Evolutionary conservation across 2,888 invertebrate genomes (phyloP), one percentile per base, ranked within the genome.

Genomic region (Xestia xanthographa): DNA sequence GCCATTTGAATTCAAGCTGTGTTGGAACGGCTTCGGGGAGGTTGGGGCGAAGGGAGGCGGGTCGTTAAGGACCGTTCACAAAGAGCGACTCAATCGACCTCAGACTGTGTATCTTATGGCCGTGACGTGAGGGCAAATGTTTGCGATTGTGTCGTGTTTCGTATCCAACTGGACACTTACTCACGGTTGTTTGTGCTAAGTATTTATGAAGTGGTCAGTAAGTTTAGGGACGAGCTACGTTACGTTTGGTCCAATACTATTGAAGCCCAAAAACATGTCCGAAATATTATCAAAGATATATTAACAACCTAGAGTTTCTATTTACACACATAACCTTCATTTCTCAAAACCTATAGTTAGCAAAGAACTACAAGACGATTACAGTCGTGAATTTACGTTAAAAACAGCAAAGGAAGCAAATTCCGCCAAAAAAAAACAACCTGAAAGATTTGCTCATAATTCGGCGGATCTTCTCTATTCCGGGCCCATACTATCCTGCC

Each of bases 1-100:
- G 90, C 92, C 90, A 93, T 94, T 93, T 92, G 92, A 92, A 94
- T 94, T 93, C 94, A 91, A 90, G 88, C 90, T 87, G 92, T 90
- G 92, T 92, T 90, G 88, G 88, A 56, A 53, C 34, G 87, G 85
- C 84, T 85, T 78, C 83, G 75, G 83, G 83, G 72, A 60, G 72
- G 67, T 29, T 43, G 74, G 77, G 68, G 69, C 20, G 58, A 73
- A 81, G 80, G 83, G 84, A 83, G 86, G 78, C 58, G 83, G 83
- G 86, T 90, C 88, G 90, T 89, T 90, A 92, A 92, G 90, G 87
- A 88, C 88, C 87, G 88, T 86, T 90, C 88, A 91, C 92, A 92
- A 89, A 91, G 91, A 91, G 88, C 91, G 87, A 88, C 91, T 92
- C 91, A 88, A 91, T 92, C 91, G 92, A 90, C 89, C 89, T 86